A percentile compares a stretch with the other conserved stretches of the same genome.
These are phyloP conservation scores for Calliphora vomitoria DNA, from an alignment of 2,888 invertebrate genomes.

Conservation along the genomic window DNA sequence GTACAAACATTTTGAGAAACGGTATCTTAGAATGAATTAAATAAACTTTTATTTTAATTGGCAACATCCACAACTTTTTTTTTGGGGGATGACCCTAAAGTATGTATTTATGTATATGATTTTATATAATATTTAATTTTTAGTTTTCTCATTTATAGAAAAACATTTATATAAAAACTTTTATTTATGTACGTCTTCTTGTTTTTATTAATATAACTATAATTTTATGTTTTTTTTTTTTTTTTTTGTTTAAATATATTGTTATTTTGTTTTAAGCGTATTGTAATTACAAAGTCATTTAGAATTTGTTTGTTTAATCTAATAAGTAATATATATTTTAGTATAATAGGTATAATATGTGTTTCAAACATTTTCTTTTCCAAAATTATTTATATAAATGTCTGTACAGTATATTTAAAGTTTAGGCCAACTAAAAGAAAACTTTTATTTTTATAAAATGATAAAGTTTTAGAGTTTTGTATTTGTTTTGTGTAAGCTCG, in stretches of 20 bases:
- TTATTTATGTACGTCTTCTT: conserved; percentile 25
- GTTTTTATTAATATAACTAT: conserved; percentile 19
- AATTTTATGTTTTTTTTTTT: background rate
- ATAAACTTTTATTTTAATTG: no score
- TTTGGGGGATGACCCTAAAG: no score
- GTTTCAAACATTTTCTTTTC: conserved; percentile 2
- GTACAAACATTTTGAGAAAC: no score
- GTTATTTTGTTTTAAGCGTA: conserved; percentile 63
- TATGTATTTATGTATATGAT: background rate
- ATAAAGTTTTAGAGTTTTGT: conserved; percentile 17
- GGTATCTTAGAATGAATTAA: no score
- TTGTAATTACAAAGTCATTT: conserved; percentile 73
- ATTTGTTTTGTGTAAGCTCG: conserved; percentile 52
- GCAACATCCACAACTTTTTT: no score
- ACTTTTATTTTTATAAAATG: background rate
- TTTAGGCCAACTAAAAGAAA: conserved; percentile 31
- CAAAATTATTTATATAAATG: background rate
- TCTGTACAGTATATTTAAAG: conserved; percentile 2
- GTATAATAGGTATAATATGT: conserved; percentile 1
- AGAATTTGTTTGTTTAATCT: conserved; percentile 57
- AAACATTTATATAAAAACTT: conserved; percentile 72
- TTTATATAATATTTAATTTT: conserved; percentile 28
- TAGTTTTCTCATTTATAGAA: conserved; percentile 53
- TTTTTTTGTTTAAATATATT: conserved; percentile 45
- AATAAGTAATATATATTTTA: conserved; percentile 32